Evolutionary conservation across 2,888 invertebrate genomes (phyloP), one percentile per base, ranked within the genome.

Genomic region (Scaptomyza flava): DNA sequence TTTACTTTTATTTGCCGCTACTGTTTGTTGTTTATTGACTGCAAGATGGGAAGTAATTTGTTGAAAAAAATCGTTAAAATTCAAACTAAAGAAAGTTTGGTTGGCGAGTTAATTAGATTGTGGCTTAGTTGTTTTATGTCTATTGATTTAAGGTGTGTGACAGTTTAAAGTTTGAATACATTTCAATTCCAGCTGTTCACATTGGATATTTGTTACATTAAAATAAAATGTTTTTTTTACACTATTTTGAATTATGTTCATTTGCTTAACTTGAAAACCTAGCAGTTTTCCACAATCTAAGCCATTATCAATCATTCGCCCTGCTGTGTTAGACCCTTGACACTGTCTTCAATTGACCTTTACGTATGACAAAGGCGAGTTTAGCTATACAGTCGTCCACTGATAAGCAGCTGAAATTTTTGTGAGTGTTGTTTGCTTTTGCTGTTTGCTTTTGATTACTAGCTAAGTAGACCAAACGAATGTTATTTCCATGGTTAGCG

Each of bases 221-320:
- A 31, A 31, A 8, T 8, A 9, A 8, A 31, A 27, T 27, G 6
- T 31, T 31, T 0, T 12, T 0, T 6, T 12, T 12, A 4, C 9
- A 12, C 3, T 0, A 5, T 34, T 34, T 34, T 34, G 11, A 12
- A 12, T 5, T 12, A 34, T 34, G 34, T 34, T 2, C n/a, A 14
- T 36, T 36, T 36, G n/a, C n/a, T 14, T 36, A 6, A n/a, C 2
- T n/a, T 36, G 11, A 14, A 46, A 11, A 27, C n/a, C 5, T 1
- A 30, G 31, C 36, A n/a, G 6, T n/a, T n/a, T n/a, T 17, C 14
- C 47, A 47, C 17, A 17, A 17, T 17, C 17, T 17, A 17, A 17
- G 1, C 17, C 17, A 56, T 75, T 83, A 81, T 81, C 81, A 81
- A 54, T 68, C 58, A 69, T 42, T 59, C 30, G 17, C 59, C 45